Percentiles rank a stretch among this genome's conserved stretches.
These are phyloP conservation scores for Drosophila bunnanda DNA, from an alignment of 2,888 invertebrate genomes.

Conservation along the genomic window DNA sequence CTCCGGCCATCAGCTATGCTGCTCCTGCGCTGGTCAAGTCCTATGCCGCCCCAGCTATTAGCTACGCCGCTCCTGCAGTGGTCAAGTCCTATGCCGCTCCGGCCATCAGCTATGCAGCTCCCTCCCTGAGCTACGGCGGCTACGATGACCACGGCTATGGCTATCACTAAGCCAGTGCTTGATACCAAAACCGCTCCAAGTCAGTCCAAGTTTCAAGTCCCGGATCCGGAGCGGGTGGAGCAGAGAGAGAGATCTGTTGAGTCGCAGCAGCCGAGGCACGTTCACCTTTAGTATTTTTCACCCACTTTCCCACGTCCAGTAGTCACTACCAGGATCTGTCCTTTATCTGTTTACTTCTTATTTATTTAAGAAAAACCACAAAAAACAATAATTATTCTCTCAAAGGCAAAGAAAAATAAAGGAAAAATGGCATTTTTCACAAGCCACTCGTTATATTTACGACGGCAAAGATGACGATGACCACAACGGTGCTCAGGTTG, in stretches of 20 bases:
- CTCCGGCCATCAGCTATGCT: slow-evolving; percentile 69
- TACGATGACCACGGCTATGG: slow-evolving; percentile 68
- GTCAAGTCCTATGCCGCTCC: slow-evolving; percentile 63
- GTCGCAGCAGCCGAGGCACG: slow-evolving; percentile 45
- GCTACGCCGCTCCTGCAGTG: slow-evolving; percentile 68
- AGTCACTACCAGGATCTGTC: slow-evolving; percentile 25
- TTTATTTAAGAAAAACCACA: slow-evolving; percentile 69
- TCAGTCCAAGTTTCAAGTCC: slow-evolving; percentile 5
- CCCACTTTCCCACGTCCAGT: slow-evolving; percentile 58
- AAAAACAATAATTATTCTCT: slow-evolving; percentile 19
- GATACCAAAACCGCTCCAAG: slow-evolving; percentile 24
- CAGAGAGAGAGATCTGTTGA: slow-evolving; percentile 11
- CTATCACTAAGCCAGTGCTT: slow-evolving; percentile 57
- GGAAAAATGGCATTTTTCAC: slow-evolving; percentile 77
- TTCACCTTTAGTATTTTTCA: slow-evolving; percentile 40
- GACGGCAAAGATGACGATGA: slow-evolving; percentile 61
- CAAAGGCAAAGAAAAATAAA: slow-evolving; percentile 67
- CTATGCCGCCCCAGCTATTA: slow-evolving; percentile 73
- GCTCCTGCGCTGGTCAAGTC: slow-evolving; percentile 61
- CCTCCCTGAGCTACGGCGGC: slow-evolving; percentile 54
- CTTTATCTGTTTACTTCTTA: slow-evolving; percentile 56
- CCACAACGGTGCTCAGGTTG: slow-evolving; percentile 66
- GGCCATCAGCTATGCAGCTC: slow-evolving; percentile 74
- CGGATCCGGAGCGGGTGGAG: slow-evolving; percentile 19
- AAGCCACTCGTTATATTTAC: slow-evolving; percentile 43